These are phyloP conservation scores for Ips nitidus DNA, from an alignment of 1,140 invertebrate species.

Conservation along the genomic window DNA sequence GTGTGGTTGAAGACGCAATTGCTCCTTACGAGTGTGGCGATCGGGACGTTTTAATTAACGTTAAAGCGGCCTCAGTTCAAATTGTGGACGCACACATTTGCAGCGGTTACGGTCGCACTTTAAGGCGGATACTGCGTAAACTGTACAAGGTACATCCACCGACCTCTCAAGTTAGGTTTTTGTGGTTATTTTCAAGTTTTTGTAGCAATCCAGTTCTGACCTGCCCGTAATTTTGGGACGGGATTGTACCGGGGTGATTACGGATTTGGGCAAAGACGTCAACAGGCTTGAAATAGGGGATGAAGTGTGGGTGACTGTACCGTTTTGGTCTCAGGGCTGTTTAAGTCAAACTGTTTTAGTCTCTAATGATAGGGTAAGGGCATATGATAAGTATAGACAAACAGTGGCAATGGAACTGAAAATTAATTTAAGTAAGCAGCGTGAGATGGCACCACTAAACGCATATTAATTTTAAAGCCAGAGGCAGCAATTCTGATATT, in stretches of 20 bases:
- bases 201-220: conserved; percentile 55
- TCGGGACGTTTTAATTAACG: conserved; percentile 66
- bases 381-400: neutral
- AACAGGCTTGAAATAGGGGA: conserved; percentile 64
- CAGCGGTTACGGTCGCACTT: conserved; percentile 61
- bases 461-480: too few relatives aligned
- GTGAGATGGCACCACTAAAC: too few relatives aligned
- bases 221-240: conserved; percentile 67
- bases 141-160: conserved; percentile 56
- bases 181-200: conserved; percentile 18
- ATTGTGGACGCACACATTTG: conserved; percentile 66
- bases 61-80: conserved; percentile 65
- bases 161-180: neutral
- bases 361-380: conserved; percentile 54
- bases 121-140: conserved; percentile 58
- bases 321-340: conserved; percentile 61
- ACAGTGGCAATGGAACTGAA: too few relatives aligned
- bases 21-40: conserved; percentile 58
- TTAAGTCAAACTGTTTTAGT: conserved; percentile 65
- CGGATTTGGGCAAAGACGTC: conserved; percentile 64
- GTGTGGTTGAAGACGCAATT: conserved; percentile 59
- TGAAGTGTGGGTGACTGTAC: conserved; percentile 64
- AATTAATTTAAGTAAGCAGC: too few relatives aligned
- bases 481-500: too few relatives aligned
- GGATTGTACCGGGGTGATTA: conserved; percentile 68